Evolutionary conservation across 2,113 vertebrate genomes (phyloP).

Genomic region (human (Homo sapiens)): GRCh38 chr4:141455501-141456000

Average conservation of each 20-base stretch:
- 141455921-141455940: background rate
- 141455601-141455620: constrained; percentile 4
- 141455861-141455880: background rate
- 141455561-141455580: background rate
- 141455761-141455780: background rate
- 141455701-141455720: constrained; percentile 43
- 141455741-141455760: background rate
- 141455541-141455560: background rate
- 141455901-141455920: background rate
- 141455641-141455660: constrained; percentile 30
- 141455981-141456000: background rate
- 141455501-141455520: background rate
- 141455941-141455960: background rate
- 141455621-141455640: constrained; percentile 32
- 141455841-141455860: background rate
- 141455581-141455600: constrained; percentile 25
- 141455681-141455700: constrained; percentile 45
- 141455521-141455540: background rate
- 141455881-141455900: background rate
- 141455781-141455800: background rate
- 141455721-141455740: background rate
- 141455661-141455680: background rate
- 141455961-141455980: background rate
- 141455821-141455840: background rate
- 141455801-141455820: background rate